Evolutionary conservation across 2,888 invertebrate species (phyloP), one percentile per base, ranked within the genome.

Genomic region (Lasioglossum malachurum): DNA sequence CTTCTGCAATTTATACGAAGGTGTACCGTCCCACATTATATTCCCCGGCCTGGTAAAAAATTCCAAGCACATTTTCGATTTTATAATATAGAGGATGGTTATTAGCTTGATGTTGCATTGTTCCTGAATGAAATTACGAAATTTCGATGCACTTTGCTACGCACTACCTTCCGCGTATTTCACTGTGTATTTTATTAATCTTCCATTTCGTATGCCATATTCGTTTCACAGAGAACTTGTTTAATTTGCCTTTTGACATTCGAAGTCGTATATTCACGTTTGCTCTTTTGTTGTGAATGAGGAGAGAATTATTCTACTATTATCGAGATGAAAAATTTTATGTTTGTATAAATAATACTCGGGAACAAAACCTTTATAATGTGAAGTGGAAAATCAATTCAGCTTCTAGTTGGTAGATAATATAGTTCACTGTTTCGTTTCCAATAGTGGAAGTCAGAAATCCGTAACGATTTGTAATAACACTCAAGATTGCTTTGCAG

Each of bases 401-500:
- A n/a, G 14, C 38, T 14, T 10, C 23, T 0, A 38, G 3, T 1
- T n/a, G 4, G 23, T 69, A 0, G 4, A 38, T 41, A 2, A 71
- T 23, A 69, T 23, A 19, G 71, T 41, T 71, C 14, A 14, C 14
- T 14, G n/a, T 41, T n/a, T 38, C 2, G 12, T 71, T 46, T 46
- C 46, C 41, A 35, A 23, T n/a, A n/a, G 41, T 14, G 14, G 71
- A 38, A 71, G n/a, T 14, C 27, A 75, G 74, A 74, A 53, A 74
- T 44, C 74, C 49, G 74, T 49, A 35, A 74, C 74, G 74, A 35
- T 73, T 44, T 8, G 35, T 79, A 82, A 82, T 78, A 71, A 81
- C 75, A 64, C 60, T 80, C 31, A 60, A 74, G 80, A 87, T 90
- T 86, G 83, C 31, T 35, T 7, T 35, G 81, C 84, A 46, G 78